Evolutionary conservation across 2,113 vertebrate genomes (phyloP).

Genomic region (Tychaedon coryphoeus): DNA sequence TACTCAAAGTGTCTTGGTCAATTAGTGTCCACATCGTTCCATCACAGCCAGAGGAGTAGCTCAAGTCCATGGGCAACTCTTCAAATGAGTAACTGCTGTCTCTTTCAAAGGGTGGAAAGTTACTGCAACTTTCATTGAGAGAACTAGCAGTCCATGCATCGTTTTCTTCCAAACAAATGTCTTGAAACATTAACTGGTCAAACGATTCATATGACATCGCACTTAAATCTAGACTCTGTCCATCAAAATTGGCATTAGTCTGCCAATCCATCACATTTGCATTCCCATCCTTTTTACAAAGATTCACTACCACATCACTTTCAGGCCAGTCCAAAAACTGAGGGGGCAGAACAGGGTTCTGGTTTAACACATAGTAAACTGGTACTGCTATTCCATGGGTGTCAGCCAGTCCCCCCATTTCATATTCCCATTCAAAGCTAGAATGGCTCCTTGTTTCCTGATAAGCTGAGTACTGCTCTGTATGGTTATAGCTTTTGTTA

Average conservation of each 20-base stretch:
- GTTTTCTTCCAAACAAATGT: conserved; percentile 79
- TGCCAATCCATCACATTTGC: conserved; percentile 67
- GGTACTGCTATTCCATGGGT: conserved; percentile 27
- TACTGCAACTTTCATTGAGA: conserved; percentile 70
- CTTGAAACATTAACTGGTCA: conserved; percentile 79
- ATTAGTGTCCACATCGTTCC: conserved; percentile 50
- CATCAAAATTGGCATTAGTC: conserved; percentile 73
- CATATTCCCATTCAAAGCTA: conserved; percentile 69
- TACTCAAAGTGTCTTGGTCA: conserved; percentile 68
- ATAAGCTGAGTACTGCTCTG: background rate
- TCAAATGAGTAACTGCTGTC: conserved; percentile 53
- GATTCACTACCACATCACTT: conserved; percentile 61
- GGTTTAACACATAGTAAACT: conserved; percentile 61
- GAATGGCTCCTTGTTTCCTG: conserved; percentile 60
- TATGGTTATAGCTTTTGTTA: background rate
- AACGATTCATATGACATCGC: conserved; percentile 62
- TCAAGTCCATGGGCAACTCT: conserved; percentile 80
- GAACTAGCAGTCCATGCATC: conserved; percentile 75
- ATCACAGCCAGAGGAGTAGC: conserved; percentile 68
- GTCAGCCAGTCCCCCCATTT: conserved; percentile 13
- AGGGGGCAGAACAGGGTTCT: conserved; percentile 45
- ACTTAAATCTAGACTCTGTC: conserved; percentile 66
- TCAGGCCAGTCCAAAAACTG: conserved; percentile 61
- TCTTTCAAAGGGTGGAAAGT: conserved; percentile 62
- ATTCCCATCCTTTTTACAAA: conserved; percentile 76